Percentiles rank a stretch among this genome's conserved stretches.
phyloP scores from a whole-genome alignment of 1,140 invertebrate species.

The Drosophila nigromelanica region DNA sequence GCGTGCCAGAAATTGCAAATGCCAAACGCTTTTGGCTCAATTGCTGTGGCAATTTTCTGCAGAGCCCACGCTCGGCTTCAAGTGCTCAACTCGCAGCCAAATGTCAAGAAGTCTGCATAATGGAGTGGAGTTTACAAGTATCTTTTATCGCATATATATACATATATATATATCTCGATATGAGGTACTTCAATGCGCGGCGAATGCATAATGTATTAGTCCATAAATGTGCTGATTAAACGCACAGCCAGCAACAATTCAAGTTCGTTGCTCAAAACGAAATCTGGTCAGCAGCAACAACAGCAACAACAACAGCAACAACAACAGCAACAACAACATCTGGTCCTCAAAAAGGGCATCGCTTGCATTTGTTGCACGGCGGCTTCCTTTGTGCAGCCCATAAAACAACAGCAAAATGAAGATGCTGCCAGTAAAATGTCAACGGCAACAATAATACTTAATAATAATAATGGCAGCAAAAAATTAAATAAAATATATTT shows the following conservation, averaged over 20 bases:
- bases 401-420: conserved; percentile 48
- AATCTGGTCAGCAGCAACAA: conserved; percentile 13
- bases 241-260: conserved; percentile 23
- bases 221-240: conserved; percentile 66
- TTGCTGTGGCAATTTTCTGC: conserved; percentile 63
- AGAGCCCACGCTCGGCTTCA: conserved; percentile 25
- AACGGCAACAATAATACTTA: conserved; percentile 49
- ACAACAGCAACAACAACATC: not conserved
- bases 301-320: not conserved
- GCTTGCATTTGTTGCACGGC: conserved; percentile 36
- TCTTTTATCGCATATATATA: conserved; percentile 18
- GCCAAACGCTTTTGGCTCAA: conserved; percentile 73
- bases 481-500: conserved; percentile 15
- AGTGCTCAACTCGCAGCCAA: conserved; percentile 36
- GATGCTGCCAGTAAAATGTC: conserved; percentile 72
- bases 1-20: conserved; percentile 80
- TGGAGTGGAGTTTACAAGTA: conserved; percentile 26
- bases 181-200: conserved; percentile 30
- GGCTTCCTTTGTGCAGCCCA: conserved; percentile 54
- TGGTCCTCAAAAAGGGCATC: conserved; percentile 62
- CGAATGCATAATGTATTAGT: conserved; percentile 71
- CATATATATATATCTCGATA: conserved; percentile 10
- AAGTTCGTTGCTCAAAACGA: conserved; percentile 38
- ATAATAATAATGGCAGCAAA: conserved; percentile 30
- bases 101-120: conserved; percentile 72